These are phyloP conservation scores for Acipenser ruthenus DNA, from an alignment of 2,797 vertebrate species.

Conservation along the genomic window DNA sequence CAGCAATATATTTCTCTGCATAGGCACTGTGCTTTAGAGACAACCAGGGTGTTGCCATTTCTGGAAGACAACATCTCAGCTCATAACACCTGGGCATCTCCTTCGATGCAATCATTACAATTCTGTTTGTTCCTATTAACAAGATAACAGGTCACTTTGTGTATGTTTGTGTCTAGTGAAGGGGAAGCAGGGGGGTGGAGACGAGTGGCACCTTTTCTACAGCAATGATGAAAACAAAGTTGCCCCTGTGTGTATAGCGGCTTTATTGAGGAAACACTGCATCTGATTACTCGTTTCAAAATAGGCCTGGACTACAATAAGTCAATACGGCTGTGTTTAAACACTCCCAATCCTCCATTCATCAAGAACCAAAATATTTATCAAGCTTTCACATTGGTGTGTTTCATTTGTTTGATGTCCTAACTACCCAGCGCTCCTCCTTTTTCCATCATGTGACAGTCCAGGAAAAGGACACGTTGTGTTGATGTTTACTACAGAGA, in stretches of 20 bases:
- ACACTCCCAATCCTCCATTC: slow-evolving; percentile 15
- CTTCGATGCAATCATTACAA: too few relatives aligned
- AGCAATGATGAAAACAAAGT: slow-evolving; percentile 38
- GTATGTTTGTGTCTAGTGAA: too few relatives aligned
- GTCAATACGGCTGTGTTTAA: slow-evolving; percentile 21
- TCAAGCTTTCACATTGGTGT: slow-evolving; percentile 24
- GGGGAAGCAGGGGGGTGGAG: too few relatives aligned
- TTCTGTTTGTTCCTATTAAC: too few relatives aligned
- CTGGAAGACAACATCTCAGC: too few relatives aligned
- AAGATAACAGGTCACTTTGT: too few relatives aligned
- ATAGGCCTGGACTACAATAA: slow-evolving; percentile 10
- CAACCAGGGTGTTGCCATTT: too few relatives aligned
- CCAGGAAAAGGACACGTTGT: slow-evolving; percentile 50
- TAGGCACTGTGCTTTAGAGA: too few relatives aligned
- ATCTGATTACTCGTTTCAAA: slow-evolving; percentile 32
- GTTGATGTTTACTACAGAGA: slow-evolving; percentile 48
- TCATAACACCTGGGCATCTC: too few relatives aligned
- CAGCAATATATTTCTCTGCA: too few relatives aligned
- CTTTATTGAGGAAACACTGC: slow-evolving; percentile 36
- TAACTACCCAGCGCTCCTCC: slow-evolving; percentile 38
- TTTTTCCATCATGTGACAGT: slow-evolving; percentile 40
- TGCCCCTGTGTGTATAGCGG: slow-evolving; percentile 15
- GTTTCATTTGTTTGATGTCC: slow-evolving; percentile 59
- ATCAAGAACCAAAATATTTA: slow-evolving; percentile 49
- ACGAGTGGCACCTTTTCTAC: slow-evolving; percentile 23